Evolutionary conservation across 1,140 invertebrate species (phyloP).

Genomic region (Musca domestica): DNA sequence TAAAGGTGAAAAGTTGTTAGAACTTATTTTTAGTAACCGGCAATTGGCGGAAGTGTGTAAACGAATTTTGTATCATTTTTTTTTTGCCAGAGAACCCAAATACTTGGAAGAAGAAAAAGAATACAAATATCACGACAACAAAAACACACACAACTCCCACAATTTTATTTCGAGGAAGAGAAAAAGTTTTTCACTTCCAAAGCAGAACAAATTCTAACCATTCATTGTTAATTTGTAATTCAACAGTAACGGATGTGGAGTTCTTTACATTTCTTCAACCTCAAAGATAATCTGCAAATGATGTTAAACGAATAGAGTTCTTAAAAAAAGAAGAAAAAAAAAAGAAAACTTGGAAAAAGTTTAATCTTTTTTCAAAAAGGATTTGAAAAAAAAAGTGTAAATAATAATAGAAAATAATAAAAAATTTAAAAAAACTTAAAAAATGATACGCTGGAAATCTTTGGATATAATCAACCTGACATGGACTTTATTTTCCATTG

Average conservation of each 20-base stretch:
- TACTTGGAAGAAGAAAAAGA: too few species aligned
- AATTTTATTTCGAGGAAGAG: neutral
- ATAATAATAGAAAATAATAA: neutral
- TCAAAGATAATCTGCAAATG: too few species aligned
- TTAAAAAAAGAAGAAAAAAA: neutral
- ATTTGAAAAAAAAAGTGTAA: too few species aligned
- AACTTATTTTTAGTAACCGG: constrained; percentile 4
- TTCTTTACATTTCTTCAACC: neutral
- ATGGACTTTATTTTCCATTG: neutral
- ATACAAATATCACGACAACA: too few species aligned
- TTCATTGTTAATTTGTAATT: constrained; percentile 3
- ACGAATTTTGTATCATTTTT: neutral
- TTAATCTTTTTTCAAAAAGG: neutral
- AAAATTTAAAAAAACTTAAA: neutral
- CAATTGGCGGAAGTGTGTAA: constrained; percentile 14
- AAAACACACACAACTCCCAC: too few species aligned
- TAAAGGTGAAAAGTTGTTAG: constrained; percentile 20
- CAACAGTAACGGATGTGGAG: neutral
- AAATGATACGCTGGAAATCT: constrained; percentile 12
- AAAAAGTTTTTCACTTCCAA: neutral
- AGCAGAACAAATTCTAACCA: neutral
- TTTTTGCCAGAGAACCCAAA: too few species aligned
- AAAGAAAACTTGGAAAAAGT: too few species aligned
- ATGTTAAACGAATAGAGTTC: neutral
- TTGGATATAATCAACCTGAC: neutral